These are phyloP conservation scores for Edolisoma coerulescens DNA, from an alignment of 2,113 vertebrate genomes.

Conservation along the genomic window DNA sequence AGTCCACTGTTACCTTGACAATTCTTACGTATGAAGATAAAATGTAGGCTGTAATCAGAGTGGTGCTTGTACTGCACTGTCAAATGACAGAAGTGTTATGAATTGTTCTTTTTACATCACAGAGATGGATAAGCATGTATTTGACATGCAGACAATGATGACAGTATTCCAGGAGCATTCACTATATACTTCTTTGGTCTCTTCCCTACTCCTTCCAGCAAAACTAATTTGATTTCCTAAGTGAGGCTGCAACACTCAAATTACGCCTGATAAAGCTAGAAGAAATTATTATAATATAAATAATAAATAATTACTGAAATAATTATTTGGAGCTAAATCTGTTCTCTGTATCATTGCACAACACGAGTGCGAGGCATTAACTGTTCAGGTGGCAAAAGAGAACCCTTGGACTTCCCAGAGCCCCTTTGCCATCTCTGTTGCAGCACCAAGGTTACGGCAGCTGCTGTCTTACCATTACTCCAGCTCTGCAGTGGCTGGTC, in stretches of 20 bases:
- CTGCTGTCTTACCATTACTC: background rate
- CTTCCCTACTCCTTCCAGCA: background rate
- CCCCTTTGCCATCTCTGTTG: background rate
- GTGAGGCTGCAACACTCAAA: background rate
- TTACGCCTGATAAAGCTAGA: background rate
- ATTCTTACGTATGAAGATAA: background rate
- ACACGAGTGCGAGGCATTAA: background rate
- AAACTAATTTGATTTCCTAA: background rate
- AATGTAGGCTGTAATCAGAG: background rate
- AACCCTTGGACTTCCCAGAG: background rate
- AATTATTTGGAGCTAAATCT: background rate
- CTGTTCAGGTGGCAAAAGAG: background rate
- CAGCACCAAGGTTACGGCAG: background rate
- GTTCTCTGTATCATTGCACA: background rate
- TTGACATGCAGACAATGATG: background rate
- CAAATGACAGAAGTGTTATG: background rate
- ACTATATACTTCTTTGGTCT: background rate
- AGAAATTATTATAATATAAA: no score
- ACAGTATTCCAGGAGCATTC: background rate
- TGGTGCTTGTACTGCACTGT: background rate
- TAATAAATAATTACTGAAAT: background rate
- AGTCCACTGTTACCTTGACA: background rate
- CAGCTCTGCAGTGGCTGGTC: background rate
- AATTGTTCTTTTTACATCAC: background rate
- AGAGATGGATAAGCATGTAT: background rate